These are phyloP conservation scores for Latrodectus hesperus DNA, from an alignment of 2,888 invertebrate species.

Conservation along the genomic window DNA sequence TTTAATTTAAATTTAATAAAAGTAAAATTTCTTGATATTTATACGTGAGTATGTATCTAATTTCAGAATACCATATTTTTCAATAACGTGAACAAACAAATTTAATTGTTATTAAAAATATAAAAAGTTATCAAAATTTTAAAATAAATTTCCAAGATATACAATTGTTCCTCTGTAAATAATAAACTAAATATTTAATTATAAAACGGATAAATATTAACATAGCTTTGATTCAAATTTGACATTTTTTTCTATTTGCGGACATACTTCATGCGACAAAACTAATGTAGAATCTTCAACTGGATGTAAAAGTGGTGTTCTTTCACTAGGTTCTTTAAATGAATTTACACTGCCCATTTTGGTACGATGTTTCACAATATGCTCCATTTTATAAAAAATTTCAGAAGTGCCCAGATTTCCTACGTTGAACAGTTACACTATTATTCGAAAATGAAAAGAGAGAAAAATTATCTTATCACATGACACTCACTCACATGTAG, in stretches of 20 bases:
- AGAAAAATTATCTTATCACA: no score
- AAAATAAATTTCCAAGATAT: neutral
- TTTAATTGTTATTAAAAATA: neutral
- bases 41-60: no score
- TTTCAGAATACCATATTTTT: no score
- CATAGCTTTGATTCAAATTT: neutral
- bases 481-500: no score
- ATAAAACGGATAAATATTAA: neutral
- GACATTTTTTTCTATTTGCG: neutral
- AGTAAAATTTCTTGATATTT: no score
- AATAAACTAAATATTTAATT: neutral
- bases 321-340: constrained; percentile 20
- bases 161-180: neutral
- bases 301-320: constrained; percentile 52
- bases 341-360: constrained; percentile 23
- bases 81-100: neutral
- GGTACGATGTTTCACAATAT: constrained; percentile 12
- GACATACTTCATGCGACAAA: constrained; percentile 31
- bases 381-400: constrained; percentile 1
- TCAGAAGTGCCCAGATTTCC: no score
- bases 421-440: no score
- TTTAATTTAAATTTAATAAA: no score
- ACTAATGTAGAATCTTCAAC: constrained; percentile 17
- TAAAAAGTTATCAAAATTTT: neutral
- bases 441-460: no score